Evolutionary conservation across 2,113 vertebrate genomes (phyloP), one percentile per base, ranked within the genome.

Genomic region (Jaculus jaculus): DNA sequence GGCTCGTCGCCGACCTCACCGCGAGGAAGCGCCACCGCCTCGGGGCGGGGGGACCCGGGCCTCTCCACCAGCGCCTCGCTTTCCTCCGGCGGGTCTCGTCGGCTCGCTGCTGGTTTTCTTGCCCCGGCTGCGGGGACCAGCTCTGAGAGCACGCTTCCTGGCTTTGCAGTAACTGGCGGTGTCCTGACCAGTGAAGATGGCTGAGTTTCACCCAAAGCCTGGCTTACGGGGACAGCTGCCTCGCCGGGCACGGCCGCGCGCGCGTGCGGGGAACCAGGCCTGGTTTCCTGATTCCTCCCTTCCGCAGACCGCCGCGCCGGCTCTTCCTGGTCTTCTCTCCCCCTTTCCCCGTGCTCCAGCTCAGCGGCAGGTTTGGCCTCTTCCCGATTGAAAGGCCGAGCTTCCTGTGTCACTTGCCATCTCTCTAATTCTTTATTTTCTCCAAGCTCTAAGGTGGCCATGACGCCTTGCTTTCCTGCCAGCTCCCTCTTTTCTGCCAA

Each of bases 401-500:
- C 74, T 42, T 32, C 89, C 42, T 1, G 28, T 54, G 1, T 81
- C 72, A 74, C n/a, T 39, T 81, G 78, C 66, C 60, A 24, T 92
- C 90, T 79, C 26, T 24, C 85, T 79, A 66, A 63, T 68, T 82
- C 85, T 61, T 94, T 65, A 79, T 80, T 72, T 85, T 84, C 85
- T 87, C 75, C 72, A 21, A 71, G 51, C 34, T 92, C 84, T 84
- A 77, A 84, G 23, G 85, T 79, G 63, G 42, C n/a, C 34, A 63
- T 42, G 3, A 20, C 74, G 84, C 95, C 91, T 92, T 87, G 84
- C n/a, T 85, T 93, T 74, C 80, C 94, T 93, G 34, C 91, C 65
- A 94, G 26, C 0, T 60, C 74, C 74, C 75, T 72, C 87, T 94
- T 94, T 79, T 93, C 93, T 87, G 84, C 92, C n/a, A 92, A 72